phyloP scores from a whole-genome alignment of 2,113 vertebrate species.

The Platysteira castanea region DNA sequence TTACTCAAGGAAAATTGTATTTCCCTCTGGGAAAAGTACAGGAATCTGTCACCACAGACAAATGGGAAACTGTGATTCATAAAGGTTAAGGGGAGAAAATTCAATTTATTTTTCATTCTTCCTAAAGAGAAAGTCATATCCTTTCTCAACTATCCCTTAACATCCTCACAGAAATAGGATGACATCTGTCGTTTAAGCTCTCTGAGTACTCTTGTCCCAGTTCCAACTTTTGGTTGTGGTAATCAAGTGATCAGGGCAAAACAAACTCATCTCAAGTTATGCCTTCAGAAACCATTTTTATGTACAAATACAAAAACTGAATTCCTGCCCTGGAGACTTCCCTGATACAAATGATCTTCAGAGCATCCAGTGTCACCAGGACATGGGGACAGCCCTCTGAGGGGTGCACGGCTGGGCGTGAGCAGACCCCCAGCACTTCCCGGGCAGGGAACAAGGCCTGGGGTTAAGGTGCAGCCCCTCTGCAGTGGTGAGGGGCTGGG shows the following conservation, averaged over 20 bases:
- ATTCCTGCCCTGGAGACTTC: neutral
- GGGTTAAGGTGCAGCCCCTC: neutral
- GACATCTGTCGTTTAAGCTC: neutral
- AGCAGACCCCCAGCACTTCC: neutral
- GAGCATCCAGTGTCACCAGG: neutral
- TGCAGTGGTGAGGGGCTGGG: no score
- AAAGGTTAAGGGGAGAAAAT: slow-evolving; percentile 7
- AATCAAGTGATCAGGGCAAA: neutral
- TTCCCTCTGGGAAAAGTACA: slow-evolving; percentile 10
- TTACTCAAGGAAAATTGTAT: neutral
- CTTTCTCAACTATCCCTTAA: neutral
- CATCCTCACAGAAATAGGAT: neutral
- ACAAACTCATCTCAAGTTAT: neutral
- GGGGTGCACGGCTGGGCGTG: neutral
- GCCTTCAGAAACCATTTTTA: neutral
- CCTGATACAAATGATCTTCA: neutral
- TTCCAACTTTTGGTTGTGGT: neutral
- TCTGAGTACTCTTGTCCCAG: neutral
- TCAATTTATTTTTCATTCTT: slow-evolving; percentile 2
- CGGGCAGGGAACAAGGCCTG: neutral
- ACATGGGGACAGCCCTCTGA: neutral
- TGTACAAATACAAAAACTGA: neutral
- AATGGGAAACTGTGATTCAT: neutral
- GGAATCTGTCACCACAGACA: neutral
- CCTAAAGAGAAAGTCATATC: neutral